phyloP scores from a whole-genome alignment of 1,140 invertebrate genomes.

The Formica selysi region DNA sequence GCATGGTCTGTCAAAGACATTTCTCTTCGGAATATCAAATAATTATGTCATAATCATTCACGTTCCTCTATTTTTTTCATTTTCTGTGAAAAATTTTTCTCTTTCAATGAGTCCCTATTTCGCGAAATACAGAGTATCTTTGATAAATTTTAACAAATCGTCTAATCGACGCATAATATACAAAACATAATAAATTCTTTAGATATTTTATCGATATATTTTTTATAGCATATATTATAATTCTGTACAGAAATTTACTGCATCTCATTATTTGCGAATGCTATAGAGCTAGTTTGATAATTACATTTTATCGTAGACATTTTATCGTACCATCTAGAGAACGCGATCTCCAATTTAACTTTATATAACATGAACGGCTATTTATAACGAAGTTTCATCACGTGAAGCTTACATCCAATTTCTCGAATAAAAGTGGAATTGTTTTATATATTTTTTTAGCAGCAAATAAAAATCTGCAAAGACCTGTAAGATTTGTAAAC shows the following conservation, averaged over 20 bases:
- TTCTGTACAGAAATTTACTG: neutral
- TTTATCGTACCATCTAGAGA: too few relatives aligned
- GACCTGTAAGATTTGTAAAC: neutral
- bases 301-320: neutral
- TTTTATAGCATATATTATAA: neutral
- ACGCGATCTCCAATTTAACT: too few relatives aligned
- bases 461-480: neutral
- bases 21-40: neutral
- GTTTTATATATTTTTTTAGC: neutral
- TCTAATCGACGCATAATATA: neutral
- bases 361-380: too few relatives aligned
- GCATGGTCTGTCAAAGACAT: neutral
- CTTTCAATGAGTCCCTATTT: neutral
- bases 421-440: neutral
- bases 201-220: neutral
- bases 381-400: too few relatives aligned
- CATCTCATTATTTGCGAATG: neutral
- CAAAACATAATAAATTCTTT: neutral
- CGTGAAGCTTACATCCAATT: neutral
- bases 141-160: neutral
- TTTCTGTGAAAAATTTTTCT: neutral
- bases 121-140: neutral
- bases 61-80: conserved; percentile 5
- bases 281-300: neutral
- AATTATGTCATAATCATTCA: neutral